phyloP scores from a whole-genome alignment of 2,113 vertebrate species.

The Gambusia affinis region DNA sequence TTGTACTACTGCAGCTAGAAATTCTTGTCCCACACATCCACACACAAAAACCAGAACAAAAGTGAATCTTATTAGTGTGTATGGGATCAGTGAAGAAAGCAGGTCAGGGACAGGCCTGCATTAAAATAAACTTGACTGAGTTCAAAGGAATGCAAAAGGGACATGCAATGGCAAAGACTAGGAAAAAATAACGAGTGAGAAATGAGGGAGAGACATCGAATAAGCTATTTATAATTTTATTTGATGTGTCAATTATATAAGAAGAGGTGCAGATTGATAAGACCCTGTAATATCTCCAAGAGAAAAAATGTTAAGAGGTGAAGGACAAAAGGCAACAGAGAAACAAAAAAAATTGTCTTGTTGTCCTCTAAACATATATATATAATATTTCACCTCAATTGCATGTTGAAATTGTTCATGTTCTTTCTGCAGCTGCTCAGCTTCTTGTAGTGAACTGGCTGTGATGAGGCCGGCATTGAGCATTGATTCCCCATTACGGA shows the following conservation, averaged over 20 bases:
- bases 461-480: conserved; percentile 97
- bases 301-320: conserved; percentile 19
- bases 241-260: conserved; percentile 43
- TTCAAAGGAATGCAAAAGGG: conserved; percentile 53
- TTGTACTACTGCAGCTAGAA: neutral
- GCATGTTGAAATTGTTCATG: conserved; percentile 99
- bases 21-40: conserved; percentile 20
- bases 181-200: conserved; percentile 17
- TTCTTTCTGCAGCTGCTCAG: conserved; percentile 95
- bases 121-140: conserved; percentile 45
- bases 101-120: conserved; percentile 56
- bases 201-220: conserved; percentile 12
- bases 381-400: conserved; percentile 86
- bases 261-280: neutral
- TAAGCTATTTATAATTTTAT: conserved; percentile 56
- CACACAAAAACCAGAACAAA: conserved; percentile 28
- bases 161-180: conserved; percentile 33
- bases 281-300: neutral
- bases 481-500: conserved; percentile 98
- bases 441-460: conserved; percentile 96
- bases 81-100: conserved; percentile 39
- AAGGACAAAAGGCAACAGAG: conserved; percentile 1
- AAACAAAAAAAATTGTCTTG: neutral
- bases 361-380: neutral
- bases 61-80: neutral